Percentiles rank a stretch among this genome's conserved stretches.
These are phyloP conservation scores for Cryptocephalus moraei DNA, from an alignment of 2,888 invertebrate species.

Conservation along the genomic window DNA sequence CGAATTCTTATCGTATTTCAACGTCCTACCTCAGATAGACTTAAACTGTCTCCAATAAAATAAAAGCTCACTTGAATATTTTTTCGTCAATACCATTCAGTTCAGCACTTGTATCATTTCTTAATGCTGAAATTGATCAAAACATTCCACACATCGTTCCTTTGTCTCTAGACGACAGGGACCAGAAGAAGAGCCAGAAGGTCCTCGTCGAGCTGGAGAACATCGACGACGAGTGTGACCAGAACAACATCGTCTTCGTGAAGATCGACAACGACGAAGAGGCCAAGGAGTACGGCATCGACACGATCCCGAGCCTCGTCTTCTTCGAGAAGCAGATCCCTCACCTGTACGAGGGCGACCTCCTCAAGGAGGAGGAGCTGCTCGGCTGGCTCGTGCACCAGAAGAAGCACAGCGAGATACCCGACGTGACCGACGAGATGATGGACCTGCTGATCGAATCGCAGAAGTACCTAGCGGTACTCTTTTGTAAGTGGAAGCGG, in stretches of 20 bases:
- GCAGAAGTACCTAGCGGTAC: slow-evolving; percentile 72
- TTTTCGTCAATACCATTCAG: no score
- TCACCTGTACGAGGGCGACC: slow-evolving; percentile 53
- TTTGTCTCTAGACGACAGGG: slow-evolving; percentile 67
- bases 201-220: slow-evolving; percentile 76
- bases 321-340: slow-evolving; percentile 55
- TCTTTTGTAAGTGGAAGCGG: slow-evolving; percentile 69
- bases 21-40: no score
- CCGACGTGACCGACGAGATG: slow-evolving; percentile 88
- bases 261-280: slow-evolving; percentile 83
- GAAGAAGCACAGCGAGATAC: slow-evolving; percentile 82
- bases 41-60: no score
- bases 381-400: slow-evolving; percentile 86
- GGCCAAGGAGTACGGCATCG: slow-evolving; percentile 83
- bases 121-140: no score
- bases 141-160: no score
- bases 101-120: no score
- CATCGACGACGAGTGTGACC: slow-evolving; percentile 89
- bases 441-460: slow-evolving; percentile 80
- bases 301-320: slow-evolving; percentile 72
- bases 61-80: no score
- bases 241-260: slow-evolving; percentile 83
- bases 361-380: slow-evolving; percentile 82
- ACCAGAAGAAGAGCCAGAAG: slow-evolving; percentile 83
- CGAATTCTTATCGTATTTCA: no score